A percentile compares a stretch with the other conserved stretches of the same genome.
Evolutionary conservation across 2,888 invertebrate species (phyloP).

Genomic region (Lasioglossum vierecki): DNA sequence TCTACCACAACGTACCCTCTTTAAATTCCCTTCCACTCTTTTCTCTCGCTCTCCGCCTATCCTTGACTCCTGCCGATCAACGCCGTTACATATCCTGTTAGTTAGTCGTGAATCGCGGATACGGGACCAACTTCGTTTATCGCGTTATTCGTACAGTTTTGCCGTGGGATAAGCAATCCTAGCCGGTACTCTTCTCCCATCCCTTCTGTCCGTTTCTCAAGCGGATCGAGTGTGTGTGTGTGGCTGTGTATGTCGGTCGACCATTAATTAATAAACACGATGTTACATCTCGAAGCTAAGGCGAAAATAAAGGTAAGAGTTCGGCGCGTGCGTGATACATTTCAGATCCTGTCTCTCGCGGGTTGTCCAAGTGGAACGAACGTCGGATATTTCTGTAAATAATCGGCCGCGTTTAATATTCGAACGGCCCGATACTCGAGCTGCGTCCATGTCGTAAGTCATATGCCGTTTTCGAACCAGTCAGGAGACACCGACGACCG

Average conservation of each 20-base stretch:
- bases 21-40: background rate
- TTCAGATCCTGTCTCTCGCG: constrained; percentile 36
- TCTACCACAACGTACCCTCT: constrained; percentile 29
- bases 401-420: background rate
- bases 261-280: constrained; percentile 50
- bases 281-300: constrained; percentile 61
- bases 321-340: constrained; percentile 64
- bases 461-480: background rate
- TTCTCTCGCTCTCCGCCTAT: background rate
- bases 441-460: background rate
- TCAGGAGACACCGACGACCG: background rate
- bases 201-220: background rate
- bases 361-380: constrained; percentile 26
- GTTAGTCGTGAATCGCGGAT: constrained; percentile 70
- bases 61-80: constrained; percentile 14
- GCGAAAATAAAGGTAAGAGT: constrained; percentile 61
- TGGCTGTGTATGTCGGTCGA: constrained; percentile 41
- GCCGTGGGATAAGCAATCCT: constrained; percentile 15
- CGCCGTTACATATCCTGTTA: constrained; percentile 62
- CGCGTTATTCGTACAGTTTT: constrained; percentile 47
- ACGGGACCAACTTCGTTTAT: constrained; percentile 65
- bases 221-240: constrained; percentile 35
- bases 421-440: constrained; percentile 5
- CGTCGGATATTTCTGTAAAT: constrained; percentile 27
- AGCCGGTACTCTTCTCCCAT: background rate